phyloP scores from a whole-genome alignment of 2,797 vertebrate genomes.

The Picus viridis region DNA sequence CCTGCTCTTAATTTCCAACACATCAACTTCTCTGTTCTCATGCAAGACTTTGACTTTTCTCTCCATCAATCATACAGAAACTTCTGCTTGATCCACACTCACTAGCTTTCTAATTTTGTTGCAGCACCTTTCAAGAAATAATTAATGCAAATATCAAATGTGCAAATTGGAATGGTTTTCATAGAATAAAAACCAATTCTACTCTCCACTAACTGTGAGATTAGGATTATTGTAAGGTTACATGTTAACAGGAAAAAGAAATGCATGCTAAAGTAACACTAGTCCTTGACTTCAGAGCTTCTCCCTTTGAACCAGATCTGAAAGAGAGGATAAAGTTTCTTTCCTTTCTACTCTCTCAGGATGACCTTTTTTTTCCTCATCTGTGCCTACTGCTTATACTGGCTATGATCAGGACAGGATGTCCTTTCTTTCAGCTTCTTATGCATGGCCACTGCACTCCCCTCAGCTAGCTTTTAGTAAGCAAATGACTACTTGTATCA shows the following conservation, averaged over 20 bases:
- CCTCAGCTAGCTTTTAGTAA: background rate
- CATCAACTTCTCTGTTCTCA: background rate
- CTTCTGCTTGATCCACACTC: background rate
- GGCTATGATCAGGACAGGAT: background rate
- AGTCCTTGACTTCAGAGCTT: background rate
- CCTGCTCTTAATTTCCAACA: background rate
- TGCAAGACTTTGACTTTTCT: background rate
- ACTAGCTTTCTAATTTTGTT: background rate
- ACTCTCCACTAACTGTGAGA: background rate
- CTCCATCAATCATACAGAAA: background rate
- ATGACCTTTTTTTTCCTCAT: background rate
- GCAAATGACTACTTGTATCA: background rate
- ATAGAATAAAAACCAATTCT: background rate
- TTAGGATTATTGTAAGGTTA: background rate
- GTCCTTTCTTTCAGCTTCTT: background rate
- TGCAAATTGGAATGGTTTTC: background rate
- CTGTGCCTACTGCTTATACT: background rate
- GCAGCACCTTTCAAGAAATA: background rate
- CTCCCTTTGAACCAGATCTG: background rate
- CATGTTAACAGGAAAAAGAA: background rate
- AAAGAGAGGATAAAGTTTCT: background rate
- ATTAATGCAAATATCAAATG: background rate
- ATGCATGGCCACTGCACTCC: background rate
- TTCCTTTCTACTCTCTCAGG: background rate
- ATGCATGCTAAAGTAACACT: background rate